Evolutionary conservation across 2,113 vertebrate genomes (phyloP), one percentile per base, ranked within the genome.

Genomic region (Deroptyus accipitrinus): DNA sequence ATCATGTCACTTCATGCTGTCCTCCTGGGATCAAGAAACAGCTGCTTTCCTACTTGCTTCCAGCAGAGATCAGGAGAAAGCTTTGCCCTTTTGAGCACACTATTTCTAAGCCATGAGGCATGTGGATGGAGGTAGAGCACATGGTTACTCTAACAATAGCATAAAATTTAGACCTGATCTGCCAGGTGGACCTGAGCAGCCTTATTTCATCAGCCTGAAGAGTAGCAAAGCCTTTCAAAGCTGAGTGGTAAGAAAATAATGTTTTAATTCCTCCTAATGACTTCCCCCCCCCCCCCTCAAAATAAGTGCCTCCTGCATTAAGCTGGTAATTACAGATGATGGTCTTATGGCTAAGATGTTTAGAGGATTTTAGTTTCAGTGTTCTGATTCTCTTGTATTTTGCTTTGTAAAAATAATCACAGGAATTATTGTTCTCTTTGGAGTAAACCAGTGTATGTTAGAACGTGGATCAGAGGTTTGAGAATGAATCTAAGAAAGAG

Each of bases 1-100:
- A 35, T 23, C 17, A 14, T 0, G 4, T n/a, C 11, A 35, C 27
- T 33, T 79, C 64, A 20, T 5, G 0, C 28, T 33, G 18, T 44
- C 17, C 15, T 22, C 19, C 31, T 25, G 63, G 33, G 28, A 7
- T 49, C 22, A 24, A n/a, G n/a, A 66, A 68, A 35, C 20, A 10
- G 28, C 52, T 69, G 0, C 23, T 54, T 64, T 23, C 55, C 41
- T 33, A 1, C 4, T 15, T 9, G 14, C 25, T 17, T 51, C 49
- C 49, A 39, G 3, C 39, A 68, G 59, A 19, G 17, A 35, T 1
- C 28, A 24, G 51, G 42, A 63, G 37, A 74, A 42, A 57, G 48
- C 57, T 76, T 49, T 86, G 41, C 14, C 59, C 61, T 70, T 70
- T 52, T 39, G 44, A 83, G 9, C 18, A 62, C 27, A 6, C 20